Evolutionary conservation across 2,888 invertebrate species (phyloP).

Genomic region (Sylvicola cinctus): DNA sequence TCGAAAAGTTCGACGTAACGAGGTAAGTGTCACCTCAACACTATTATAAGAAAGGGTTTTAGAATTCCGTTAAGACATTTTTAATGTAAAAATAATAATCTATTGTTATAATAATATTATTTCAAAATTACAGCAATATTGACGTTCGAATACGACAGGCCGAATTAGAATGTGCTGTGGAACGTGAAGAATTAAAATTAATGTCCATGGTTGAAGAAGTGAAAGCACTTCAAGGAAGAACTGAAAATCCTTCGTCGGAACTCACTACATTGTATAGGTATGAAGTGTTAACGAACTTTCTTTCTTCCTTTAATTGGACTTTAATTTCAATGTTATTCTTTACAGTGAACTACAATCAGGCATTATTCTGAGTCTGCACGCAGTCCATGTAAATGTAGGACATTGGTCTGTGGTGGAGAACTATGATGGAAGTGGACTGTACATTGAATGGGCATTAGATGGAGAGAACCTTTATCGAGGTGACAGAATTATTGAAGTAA

Average conservation of each 20-base stretch:
- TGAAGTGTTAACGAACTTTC: constrained; percentile 11
- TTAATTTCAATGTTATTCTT: neutral
- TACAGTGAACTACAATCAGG: constrained; percentile 23
- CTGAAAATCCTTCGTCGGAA: constrained; percentile 40
- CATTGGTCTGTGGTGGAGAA: constrained; percentile 50
- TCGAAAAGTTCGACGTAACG: constrained; percentile 68
- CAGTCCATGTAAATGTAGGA: constrained; percentile 46
- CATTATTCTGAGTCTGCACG: constrained; percentile 30
- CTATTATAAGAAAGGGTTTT: too few relatives aligned
- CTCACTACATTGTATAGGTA: constrained; percentile 33
- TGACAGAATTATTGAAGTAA: constrained; percentile 59
- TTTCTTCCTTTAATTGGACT: too few relatives aligned
- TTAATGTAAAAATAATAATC: too few relatives aligned
- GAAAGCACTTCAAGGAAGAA: constrained; percentile 51
- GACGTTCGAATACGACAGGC: constrained; percentile 79
- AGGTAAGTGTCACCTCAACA: constrained; percentile 64
- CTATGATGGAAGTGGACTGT: constrained; percentile 41
- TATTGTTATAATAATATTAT: neutral
- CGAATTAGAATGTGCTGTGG: constrained; percentile 72
- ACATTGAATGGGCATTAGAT: constrained; percentile 67
- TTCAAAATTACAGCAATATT: constrained; percentile 43
- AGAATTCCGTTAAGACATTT: too few relatives aligned
- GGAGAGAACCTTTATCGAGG: constrained; percentile 52
- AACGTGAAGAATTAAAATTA: constrained; percentile 71
- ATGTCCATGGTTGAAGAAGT: constrained; percentile 68